Evolutionary conservation across 2,888 invertebrate species (phyloP).

Genomic region (Ectemnius continuus): DNA sequence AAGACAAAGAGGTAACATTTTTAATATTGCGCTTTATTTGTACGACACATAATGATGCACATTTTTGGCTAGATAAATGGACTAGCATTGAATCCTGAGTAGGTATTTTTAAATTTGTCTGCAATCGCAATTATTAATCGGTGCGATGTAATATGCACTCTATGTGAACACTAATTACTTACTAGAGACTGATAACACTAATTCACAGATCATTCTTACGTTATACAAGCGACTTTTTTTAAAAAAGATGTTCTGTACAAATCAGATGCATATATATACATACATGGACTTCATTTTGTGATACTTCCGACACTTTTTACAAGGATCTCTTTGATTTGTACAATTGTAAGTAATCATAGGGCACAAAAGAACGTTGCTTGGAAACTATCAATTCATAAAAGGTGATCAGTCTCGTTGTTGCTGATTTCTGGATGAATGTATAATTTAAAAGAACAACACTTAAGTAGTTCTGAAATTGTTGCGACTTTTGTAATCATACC

Average conservation of each 20-base stretch:
- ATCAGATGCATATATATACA: neutral
- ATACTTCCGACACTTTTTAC: neutral
- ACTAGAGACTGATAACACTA: neutral
- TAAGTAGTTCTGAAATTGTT: neutral
- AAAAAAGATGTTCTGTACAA: constrained; percentile 16
- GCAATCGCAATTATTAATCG: neutral
- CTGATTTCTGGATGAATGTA: neutral
- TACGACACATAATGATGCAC: neutral
- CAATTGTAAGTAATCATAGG: too few species aligned
- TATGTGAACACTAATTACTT: neutral
- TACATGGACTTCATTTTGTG: constrained; percentile 5
- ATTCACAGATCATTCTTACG: neutral
- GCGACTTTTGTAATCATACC: too few species aligned
- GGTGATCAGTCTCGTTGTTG: constrained; percentile 42
- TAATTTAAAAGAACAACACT: neutral
- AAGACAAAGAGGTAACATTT: too few species aligned
- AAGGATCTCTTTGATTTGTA: neutral
- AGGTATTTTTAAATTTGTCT: neutral
- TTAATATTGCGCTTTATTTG: too few species aligned
- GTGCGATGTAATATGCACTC: neutral
- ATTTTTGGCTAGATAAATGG: neutral
- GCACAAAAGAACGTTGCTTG: neutral
- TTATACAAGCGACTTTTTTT: neutral
- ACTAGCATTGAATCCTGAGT: neutral
- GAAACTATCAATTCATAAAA: neutral